A percentile compares a stretch with the other conserved stretches of the same genome.
phyloP scores from a whole-genome alignment of 2,888 invertebrate species.

The Cryptus armator region DNA sequence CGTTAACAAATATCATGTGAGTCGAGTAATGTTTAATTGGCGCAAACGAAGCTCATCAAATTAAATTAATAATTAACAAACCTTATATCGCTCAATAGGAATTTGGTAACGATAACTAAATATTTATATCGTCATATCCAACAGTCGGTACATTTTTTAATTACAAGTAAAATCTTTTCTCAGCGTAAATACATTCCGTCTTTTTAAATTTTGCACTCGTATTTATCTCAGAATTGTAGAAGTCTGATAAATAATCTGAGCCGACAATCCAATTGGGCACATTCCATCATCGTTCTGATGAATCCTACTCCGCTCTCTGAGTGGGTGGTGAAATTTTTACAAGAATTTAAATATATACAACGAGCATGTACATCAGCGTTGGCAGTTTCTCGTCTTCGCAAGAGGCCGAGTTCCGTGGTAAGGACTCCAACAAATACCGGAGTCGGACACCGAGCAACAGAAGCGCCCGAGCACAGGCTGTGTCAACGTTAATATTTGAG shows the following conservation, averaged over 20 bases:
- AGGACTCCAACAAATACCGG: not conserved
- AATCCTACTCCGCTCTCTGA: not conserved
- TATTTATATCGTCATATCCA: too few species aligned
- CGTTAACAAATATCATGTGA: too few species aligned
- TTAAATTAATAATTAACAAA: too few species aligned
- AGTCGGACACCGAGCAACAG: not conserved
- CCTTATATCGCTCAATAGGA: too few species aligned
- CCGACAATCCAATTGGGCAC: not conserved
- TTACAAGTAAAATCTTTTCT: too few species aligned
- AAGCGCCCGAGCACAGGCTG: constrained; percentile 42
- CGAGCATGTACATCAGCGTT: constrained; percentile 8
- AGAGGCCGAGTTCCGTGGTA: not conserved
- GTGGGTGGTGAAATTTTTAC: not conserved
- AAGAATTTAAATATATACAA: constrained; percentile 16
- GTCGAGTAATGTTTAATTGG: too few species aligned
- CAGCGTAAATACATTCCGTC: too few species aligned
- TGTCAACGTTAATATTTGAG: constrained; percentile 83
- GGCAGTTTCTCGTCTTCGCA: constrained; percentile 14
- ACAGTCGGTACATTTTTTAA: too few species aligned
- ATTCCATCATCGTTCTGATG: not conserved
- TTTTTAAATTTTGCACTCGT: too few species aligned
- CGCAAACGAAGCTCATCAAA: too few species aligned
- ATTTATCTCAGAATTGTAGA: too few species aligned
- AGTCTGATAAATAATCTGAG: not conserved
- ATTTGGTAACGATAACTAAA: too few species aligned